Evolutionary conservation across 2,113 vertebrate genomes (phyloP).

Genomic region (Lycaon pictus): DNA sequence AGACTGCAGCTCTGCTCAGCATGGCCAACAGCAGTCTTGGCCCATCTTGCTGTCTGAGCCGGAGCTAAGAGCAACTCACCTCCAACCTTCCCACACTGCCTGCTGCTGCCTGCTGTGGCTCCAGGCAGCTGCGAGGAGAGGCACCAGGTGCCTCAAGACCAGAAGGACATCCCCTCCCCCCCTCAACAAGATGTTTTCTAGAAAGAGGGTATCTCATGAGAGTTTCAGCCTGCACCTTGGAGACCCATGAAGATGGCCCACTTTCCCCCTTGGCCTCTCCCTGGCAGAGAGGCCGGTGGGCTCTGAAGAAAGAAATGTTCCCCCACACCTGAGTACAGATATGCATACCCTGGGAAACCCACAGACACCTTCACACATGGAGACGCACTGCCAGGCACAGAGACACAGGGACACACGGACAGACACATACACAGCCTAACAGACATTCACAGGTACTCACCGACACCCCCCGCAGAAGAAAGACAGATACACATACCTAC

Average conservation of each 20-base stretch:
- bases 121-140: neutral
- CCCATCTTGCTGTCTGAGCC: neutral
- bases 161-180: neutral
- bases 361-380: neutral
- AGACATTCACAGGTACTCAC: neutral
- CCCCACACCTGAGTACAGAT: rapidly evolving
- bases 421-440: rapidly evolving
- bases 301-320: neutral
- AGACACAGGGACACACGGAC: neutral
- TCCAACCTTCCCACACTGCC: neutral
- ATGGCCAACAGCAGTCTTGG: neutral
- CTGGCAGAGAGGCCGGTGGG: neutral
- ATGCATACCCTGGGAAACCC: neutral
- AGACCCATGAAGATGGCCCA: neutral
- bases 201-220: neutral
- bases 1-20: neutral
- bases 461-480: no score
- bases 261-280: neutral
- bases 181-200: neutral
- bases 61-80: neutral
- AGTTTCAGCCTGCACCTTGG: neutral
- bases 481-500: neutral
- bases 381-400: neutral
- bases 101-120: neutral
- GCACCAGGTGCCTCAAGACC: neutral